Evolutionary conservation across 2,888 invertebrate species (phyloP), one percentile per base, ranked within the genome.

Genomic region (Panopea generosa): DNA sequence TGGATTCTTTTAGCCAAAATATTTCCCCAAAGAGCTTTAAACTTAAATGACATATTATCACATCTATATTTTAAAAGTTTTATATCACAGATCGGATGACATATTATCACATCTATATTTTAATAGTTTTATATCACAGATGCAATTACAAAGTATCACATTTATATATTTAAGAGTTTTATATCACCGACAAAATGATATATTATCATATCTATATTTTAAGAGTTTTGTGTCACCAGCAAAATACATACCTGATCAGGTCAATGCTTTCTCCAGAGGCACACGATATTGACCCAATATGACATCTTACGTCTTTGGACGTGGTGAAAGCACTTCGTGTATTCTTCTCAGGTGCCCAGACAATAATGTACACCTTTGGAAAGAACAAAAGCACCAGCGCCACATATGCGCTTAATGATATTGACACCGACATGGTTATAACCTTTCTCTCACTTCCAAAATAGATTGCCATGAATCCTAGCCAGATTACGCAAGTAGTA

Each of bases 381-480:
- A 95, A 94, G 93, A 96, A 96, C 69, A 96, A 94, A 83, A 96
- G 95, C 57, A 95, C 93, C 88, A 96, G 94, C 49, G 95, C 95
- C 7, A 96, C 96, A 85, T 95, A 94, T 6, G 96, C 96, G 87
- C 95, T 95, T 60, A 96, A 93, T n/a, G 95, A 95, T 55, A 96
- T 95, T 88, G 96, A 95, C 92, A 96, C 94, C 86, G 95, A 95
- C 94, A 94, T 92, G 6, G 94, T 94, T 45, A 94, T 93, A 84
- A 95, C 94, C 93, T 94, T 94, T 24, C 84, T 82, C 56, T 89
- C 94, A 84, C 95, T 98, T 80, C 98, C 98, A 93, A 99, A 98
- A 94, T 99, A 99, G 59, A 99, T 95, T 6, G 99, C 98, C 68
- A 99, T 97, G 93, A 99, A 99, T 22, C 99, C 99, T 83, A 98